Base-by-base conservation (phyloP, 2,797 vertebrate species). In the Danio kyathit region DNA sequence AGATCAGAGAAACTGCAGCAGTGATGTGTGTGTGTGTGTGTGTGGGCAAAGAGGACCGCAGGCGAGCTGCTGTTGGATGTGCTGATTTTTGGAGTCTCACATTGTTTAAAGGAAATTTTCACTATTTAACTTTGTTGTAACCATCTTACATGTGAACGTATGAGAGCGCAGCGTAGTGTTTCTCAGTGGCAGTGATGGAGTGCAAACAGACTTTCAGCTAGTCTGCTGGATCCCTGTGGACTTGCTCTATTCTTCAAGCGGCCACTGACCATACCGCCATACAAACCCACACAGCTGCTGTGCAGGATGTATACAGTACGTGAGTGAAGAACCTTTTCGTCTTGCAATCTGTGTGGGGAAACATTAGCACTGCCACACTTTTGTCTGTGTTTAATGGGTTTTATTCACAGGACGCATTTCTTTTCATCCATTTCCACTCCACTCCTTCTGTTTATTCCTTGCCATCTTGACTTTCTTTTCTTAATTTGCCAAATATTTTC, bases 121-220 rank as follows among this genome's bases (percentile, higher is more conserved):
- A 64, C 49, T 52, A 4, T 79, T 46, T n/a, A 49, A 70, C 43
- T 57, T 69, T 38, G 52, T 41, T 43, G 43, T 21, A 19, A 49
- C 16, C 16, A 41, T 51, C 54, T 61, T 46, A 44, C 40, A 29
- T 85, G 82, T 88, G 88, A 92, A 91, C 89, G 86, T 86, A 86
- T 90, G 89, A 89, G 89, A 90, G 91, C 89, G 88, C 87, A 82
- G 84, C 87, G 84, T 85, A 71, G 84, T 56, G 84, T 82, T 89
- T 80, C 83, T 85, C 84, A 85, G 74, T 90, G 90, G 90, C 91
- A 88, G 89, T 90, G 91, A 93, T 92, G 87, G 90, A 91, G 89
- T 86, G 86, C 85, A 76, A 84, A 71, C 85, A 70, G 79, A 87
- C 83, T 49, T 86, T 81, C 66, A 14, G 76, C 80, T 82, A 81